A percentile compares a stretch with the other conserved stretches of the same genome.
Conservation (phyloP, 2,797 vertebrate species). For the Spea hammondii region DNA sequence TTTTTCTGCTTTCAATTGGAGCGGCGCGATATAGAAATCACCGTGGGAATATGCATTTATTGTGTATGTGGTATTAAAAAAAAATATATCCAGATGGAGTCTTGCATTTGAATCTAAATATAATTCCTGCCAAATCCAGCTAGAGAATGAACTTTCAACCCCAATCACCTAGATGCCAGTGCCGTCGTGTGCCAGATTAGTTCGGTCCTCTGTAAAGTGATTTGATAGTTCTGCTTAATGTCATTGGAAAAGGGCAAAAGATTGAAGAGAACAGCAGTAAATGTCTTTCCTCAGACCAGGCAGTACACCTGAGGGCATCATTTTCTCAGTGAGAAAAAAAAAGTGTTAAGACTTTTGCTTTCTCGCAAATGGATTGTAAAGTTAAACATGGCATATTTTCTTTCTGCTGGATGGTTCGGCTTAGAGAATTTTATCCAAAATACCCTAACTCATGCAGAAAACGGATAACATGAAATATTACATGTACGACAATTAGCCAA, state of each 20-base stretch:
- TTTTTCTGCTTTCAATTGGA: neutral
- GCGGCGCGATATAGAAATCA: slow-evolving; percentile 1
- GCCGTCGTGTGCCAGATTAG: slow-evolving; percentile 12
- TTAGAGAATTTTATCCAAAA: neutral
- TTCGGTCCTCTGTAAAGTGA: slow-evolving; percentile 2
- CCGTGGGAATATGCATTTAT: slow-evolving; percentile 7
- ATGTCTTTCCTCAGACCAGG: slow-evolving; percentile 32
- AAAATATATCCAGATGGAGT: neutral
- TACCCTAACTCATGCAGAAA: slow-evolving; percentile 11
- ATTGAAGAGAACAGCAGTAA: slow-evolving; percentile 30
- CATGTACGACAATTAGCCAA: too few species aligned
- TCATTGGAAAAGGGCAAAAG: slow-evolving; percentile 19
- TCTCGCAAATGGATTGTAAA: neutral
- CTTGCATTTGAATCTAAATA: neutral
- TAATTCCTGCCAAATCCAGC: slow-evolving; percentile 22
- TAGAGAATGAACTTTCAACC: slow-evolving; percentile 24
- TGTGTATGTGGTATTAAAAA: neutral
- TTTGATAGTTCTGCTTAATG: rapidly evolving
- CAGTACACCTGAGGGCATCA: neutral
- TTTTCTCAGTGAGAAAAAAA: slow-evolving; percentile 44
- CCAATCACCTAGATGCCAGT: slow-evolving; percentile 30
- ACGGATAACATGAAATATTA: too few species aligned
- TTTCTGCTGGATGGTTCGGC: neutral
- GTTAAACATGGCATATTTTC: slow-evolving; percentile 11
- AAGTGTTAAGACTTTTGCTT: slow-evolving; percentile 38